Base-by-base conservation (phyloP, 2,797 vertebrate species). In the Heteromormyrus szaboi region DNA sequence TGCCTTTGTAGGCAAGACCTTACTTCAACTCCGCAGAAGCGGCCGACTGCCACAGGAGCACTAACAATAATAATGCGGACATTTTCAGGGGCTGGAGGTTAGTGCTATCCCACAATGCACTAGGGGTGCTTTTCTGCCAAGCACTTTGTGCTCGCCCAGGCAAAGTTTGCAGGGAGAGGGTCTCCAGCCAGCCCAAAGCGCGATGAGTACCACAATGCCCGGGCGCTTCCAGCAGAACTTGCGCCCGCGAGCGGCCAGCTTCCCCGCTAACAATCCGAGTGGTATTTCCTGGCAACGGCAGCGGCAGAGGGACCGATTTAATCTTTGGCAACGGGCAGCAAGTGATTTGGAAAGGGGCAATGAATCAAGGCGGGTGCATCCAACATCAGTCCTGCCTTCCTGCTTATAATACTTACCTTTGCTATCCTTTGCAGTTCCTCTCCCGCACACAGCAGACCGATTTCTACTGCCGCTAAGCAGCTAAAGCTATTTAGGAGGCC, bases 371-470 rank as follows among this genome's bases (percentile, higher is more conserved):
- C 37, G n/a, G 12, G 44, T n/a, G 51, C 79, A 46, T 88, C 44
- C 41, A 88, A 48, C 88, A 46, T 59, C 44, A 62, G 72, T 56
- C 48, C 76, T 41, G 33, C 76, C 88, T 54, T 56, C 88, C 88
- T 83, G 51, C 76, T 59, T 88, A 83, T 22, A 62, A 88, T 88
- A 88, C 84, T 88, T 85, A 88, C 53, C 17, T 3, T 54, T 8
- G 79, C 88, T 50, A 79, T 33, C 79, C 53, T 33, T 56, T 14
- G 51, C 37, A 19, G 51, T 2, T 54, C 33, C 53, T 86, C 25
- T n/a, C 53, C 29, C 6, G 12, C 19, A n/a, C 87, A 25, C 51
- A 81, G 29, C 68, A 50, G 87, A 88, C 7, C 17, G 19, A 56
- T 81, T 41, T 88, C 22, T 88, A 17, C 68, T 54, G 53, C 11